Evolutionary conservation across 2,113 vertebrate genomes (phyloP).

Genomic region (Pelecanus crispus): DNA sequence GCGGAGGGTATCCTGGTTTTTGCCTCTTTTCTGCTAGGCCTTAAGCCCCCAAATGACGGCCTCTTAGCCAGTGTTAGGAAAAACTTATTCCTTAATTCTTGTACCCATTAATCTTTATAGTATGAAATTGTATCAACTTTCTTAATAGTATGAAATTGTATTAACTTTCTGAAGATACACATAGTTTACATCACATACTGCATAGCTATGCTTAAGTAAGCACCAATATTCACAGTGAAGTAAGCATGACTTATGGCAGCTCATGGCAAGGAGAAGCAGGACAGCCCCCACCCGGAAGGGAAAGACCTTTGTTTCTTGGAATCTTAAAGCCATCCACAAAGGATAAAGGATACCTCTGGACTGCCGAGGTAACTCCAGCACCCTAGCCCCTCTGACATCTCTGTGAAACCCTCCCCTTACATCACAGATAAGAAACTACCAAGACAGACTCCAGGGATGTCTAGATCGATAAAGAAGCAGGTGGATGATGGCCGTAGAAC

Average conservation of each 20-base stretch:
- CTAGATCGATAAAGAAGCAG: neutral
- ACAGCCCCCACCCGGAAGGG: neutral
- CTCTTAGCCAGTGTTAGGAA: neutral
- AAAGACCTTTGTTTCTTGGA: neutral
- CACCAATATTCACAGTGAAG: neutral
- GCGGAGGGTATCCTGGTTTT: neutral
- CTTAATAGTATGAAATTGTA: neutral
- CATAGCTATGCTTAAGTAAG: neutral
- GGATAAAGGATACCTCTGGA: neutral
- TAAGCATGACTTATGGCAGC: neutral
- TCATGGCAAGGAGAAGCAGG: neutral
- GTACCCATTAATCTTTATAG: neutral
- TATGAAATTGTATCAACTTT: neutral
- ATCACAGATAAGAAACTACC: neutral
- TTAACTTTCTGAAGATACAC: neutral
- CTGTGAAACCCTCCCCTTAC: neutral
- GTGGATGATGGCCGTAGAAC: neutral
- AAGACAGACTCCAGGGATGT: neutral
- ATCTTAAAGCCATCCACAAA: neutral
- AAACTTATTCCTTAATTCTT: neutral
- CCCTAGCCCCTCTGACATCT: neutral
- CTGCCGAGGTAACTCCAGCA: fast-evolving
- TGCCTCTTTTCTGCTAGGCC: neutral
- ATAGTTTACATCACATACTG: neutral
- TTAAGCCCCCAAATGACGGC: fast-evolving